phyloP scores from a whole-genome alignment of 2,888 invertebrate genomes.

The Eudasyphora cyanicolor region DNA sequence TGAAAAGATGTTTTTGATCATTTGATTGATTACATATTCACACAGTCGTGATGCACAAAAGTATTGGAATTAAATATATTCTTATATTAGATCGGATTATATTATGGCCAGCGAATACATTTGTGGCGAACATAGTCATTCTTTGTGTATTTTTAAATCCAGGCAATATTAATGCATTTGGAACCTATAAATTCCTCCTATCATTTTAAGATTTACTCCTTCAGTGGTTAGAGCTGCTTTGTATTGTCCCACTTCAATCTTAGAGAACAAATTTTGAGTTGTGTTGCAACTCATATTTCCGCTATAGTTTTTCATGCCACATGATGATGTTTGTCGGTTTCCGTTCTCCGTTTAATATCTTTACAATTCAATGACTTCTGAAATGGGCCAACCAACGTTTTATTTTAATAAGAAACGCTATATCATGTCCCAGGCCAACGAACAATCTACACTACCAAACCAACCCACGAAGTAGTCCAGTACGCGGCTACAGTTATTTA shows the following conservation, averaged over 20 bases:
- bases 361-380: slow-evolving; percentile 68
- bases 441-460: neutral
- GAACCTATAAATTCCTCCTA: neutral
- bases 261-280: slow-evolving; percentile 10
- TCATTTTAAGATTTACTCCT: slow-evolving; percentile 11
- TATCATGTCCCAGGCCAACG: slow-evolving; percentile 52
- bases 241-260: neutral
- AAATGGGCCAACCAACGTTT: slow-evolving; percentile 56
- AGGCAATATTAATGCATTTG: neutral
- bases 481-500: slow-evolving; percentile 51
- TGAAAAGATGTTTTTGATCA: too few species aligned
- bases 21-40: too few species aligned
- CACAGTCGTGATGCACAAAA: too few species aligned
- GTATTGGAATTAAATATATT: too few species aligned
- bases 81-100: too few species aligned
- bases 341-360: slow-evolving; percentile 64
- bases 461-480: slow-evolving; percentile 23
- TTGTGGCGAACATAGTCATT: too few species aligned
- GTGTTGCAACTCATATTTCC: slow-evolving; percentile 16
- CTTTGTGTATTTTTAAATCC: too few species aligned
- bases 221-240: neutral
- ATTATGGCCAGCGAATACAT: too few species aligned
- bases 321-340: slow-evolving; percentile 44
- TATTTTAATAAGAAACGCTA: slow-evolving; percentile 56
- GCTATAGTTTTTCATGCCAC: neutral